Percentiles rank a stretch among this genome's conserved stretches.
phyloP scores from a whole-genome alignment of 2,797 vertebrate genomes.

The Cuculus canorus region DNA sequence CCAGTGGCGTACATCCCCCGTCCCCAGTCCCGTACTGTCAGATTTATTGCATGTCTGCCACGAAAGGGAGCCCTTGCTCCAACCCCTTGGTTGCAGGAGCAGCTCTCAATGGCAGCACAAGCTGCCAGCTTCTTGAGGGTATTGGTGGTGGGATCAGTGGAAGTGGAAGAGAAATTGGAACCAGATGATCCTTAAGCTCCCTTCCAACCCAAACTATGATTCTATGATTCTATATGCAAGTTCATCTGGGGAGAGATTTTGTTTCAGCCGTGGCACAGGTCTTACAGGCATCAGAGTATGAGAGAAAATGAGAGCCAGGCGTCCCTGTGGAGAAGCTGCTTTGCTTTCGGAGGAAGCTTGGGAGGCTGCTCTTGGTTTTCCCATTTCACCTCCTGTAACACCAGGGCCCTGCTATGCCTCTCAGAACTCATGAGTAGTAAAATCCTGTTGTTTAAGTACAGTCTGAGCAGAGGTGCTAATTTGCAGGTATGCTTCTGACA shows the following conservation, averaged over 20 bases:
- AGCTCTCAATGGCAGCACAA: background rate
- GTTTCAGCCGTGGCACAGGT: background rate
- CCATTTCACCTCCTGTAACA: background rate
- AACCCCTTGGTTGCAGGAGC: slow-evolving; percentile 29
- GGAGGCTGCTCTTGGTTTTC: background rate
- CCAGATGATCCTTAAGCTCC: too few relatives aligned
- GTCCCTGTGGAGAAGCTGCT: background rate
- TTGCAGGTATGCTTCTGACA: background rate
- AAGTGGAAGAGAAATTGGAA: background rate
- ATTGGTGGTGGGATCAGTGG: background rate
- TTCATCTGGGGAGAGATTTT: background rate
- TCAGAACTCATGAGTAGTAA: background rate
- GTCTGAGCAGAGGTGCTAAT: background rate
- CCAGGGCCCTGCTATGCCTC: background rate
- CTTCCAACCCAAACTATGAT: too few relatives aligned
- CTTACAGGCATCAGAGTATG: background rate
- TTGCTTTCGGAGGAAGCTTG: background rate
- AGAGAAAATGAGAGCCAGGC: background rate
- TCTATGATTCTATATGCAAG: background rate
- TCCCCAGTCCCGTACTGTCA: background rate
- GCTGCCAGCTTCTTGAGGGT: background rate
- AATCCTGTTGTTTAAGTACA: background rate
- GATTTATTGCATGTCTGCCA: background rate
- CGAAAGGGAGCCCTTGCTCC: background rate
- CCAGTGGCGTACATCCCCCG: rapidly evolving